Base-by-base conservation (phyloP, 2,113 vertebrate genomes). In the Lates calcarifer region DNA sequence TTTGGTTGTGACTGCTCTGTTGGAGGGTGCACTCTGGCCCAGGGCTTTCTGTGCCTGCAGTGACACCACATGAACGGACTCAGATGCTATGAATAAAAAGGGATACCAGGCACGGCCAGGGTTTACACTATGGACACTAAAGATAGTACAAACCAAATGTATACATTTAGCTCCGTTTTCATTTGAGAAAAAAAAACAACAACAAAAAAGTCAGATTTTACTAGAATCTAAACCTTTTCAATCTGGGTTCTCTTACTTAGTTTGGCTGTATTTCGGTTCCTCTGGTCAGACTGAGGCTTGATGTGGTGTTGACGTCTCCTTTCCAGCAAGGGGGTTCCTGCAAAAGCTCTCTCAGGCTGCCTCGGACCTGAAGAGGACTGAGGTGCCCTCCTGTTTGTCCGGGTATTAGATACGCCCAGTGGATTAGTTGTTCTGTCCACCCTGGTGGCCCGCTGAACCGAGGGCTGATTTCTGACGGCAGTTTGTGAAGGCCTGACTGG, bases 41-140 rank as follows among this genome's bases (percentile, higher is more conserved):
- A 86, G 94, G 66, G 95, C 83, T 89, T 93, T 97, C 91, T 96
- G 93, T 92, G 96, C 97, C 93, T 97, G 96, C 89, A 98, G 92
- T 2, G 98, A 99, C 93, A 98, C 96, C 94, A 99, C 95, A 86
- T 98, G 96, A 94, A 99, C 96, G 56, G 98, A 98, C 94, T 99
- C 98, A 84, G 98, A 99, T 56, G 98, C 98, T 98, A 93, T 64
- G 89, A 85, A 91, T 76, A 91, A 81, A 96, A 81, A 89, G 80
- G 88, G 83, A 94, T 94, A 95, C 94, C 93, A 94, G 85, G 87
- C 88, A 96, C 79, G 86, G 89, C 93, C 92, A 90, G 79, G 82
- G 90, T 93, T 94, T 94, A 93, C 89, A 93, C 91, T 87, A 88
- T 84, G 88, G 74, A 91, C 81, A 88, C 88, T 91, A 91, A 82